Evolutionary conservation across 2,113 vertebrate species (phyloP).

Genomic region (Lepus timidus): DNA sequence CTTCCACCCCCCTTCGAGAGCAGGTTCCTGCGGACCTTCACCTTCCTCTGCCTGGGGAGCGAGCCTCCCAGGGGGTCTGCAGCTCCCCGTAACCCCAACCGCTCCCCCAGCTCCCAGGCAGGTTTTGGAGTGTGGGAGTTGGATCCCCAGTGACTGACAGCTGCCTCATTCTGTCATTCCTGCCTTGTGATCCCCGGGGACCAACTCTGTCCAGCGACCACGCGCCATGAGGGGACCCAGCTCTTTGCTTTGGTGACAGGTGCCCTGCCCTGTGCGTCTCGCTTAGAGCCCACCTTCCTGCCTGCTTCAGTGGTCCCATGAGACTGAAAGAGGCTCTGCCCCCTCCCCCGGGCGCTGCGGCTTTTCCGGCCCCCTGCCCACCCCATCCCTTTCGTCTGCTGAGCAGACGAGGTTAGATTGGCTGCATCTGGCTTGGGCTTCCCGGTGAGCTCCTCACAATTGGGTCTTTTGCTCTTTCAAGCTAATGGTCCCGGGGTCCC

Average conservation of each 20-base stretch:
- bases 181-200: background rate
- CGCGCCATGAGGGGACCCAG: background rate
- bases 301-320: background rate
- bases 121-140: too few relatives aligned
- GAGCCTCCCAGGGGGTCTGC: background rate
- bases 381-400: background rate
- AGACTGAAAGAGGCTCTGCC: background rate
- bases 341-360: background rate
- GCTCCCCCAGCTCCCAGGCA: too few relatives aligned
- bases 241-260: background rate
- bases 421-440: background rate
- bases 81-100: background rate
- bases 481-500: background rate
- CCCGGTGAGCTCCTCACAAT: background rate
- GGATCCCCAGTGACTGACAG: background rate
- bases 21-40: background rate
- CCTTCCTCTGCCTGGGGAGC: background rate
- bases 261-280: background rate
- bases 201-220: background rate
- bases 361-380: background rate
- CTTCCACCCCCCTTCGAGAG: background rate
- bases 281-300: background rate
- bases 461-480: background rate
- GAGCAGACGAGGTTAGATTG: accelerated
- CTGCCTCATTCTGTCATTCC: background rate